Base-by-base conservation (phyloP, 1,140 invertebrate genomes). In the Calliphora vicina region DNA sequence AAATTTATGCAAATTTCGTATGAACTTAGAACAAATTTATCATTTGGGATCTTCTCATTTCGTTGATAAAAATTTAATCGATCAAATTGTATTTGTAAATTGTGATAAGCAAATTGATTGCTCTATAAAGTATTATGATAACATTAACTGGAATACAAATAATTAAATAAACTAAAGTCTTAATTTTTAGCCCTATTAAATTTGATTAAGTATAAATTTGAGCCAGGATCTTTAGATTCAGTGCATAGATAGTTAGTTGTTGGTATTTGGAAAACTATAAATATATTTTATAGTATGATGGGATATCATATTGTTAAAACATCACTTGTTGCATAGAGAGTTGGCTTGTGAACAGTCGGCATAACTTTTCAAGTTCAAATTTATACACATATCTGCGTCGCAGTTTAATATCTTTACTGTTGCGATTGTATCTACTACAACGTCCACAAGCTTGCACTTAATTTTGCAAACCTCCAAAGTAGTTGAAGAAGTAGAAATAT, bases 311-410 rank as follows among this genome's bases (percentile, higher is more conserved):
- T 42, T 81, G n/a, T n/a, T 85, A 89, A 72, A 88, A 88, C 26
- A 86, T 87, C 83, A 89, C 88, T 84, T 89, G 88, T 85, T 90
- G 95, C 90, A 95, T 95, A 84, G 94, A 95, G 91, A 98, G 95
- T 88, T 96, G 97, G 73, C 96, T 96, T 72, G 98, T 96, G 80
- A 98, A 91, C 89, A 97, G 96, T 87, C 97, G 95, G 91, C 97
- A 98, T 17, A 98, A 93, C 89, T 97, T 96, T 84, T 95, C 96
- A 89, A 98, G 98, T 88, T 97, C 96, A 83, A 95, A 92, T 90
- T 97, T 96, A 91, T 98, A 97, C 2, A 97, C 97, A 0, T 97
- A 97, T 84, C 98, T 97, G 88, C 97, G 92, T 82, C 97, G 91
- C 93, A 98, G 94, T 88, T 97, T 97, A 83, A 98, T 93, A 9